A percentile compares a stretch with the other conserved stretches of the same genome.
Conservation (phyloP, 2,797 vertebrate genomes). For the Micropoecilia bifurca region DNA sequence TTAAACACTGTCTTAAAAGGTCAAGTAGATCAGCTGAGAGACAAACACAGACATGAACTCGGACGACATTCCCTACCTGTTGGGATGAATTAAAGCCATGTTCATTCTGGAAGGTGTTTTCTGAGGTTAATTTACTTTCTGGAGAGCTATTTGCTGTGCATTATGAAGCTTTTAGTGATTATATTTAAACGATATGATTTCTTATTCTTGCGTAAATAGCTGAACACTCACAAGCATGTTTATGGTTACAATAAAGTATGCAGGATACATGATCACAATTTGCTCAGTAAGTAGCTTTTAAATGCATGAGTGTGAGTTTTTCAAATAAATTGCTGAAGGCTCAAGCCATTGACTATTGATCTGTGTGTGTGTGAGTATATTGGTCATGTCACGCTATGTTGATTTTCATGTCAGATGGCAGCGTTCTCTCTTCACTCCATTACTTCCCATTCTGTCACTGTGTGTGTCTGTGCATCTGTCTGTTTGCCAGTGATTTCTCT, state of each 20-base stretch:
- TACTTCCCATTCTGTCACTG: constrained; percentile 67
- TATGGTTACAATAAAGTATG: constrained; percentile 10
- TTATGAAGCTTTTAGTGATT: neutral
- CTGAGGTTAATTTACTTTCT: neutral
- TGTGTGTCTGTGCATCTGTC: constrained; percentile 34
- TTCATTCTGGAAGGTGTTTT: neutral
- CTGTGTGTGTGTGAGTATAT: constrained; percentile 49
- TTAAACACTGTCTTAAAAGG: constrained; percentile 59
- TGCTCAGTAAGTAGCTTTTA: constrained; percentile 1
- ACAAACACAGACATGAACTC: neutral
- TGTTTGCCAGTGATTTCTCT: constrained; percentile 46
- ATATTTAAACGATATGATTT: neutral
- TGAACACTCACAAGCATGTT: neutral
- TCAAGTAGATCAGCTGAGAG: constrained; percentile 47
- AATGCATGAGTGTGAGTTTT: constrained; percentile 15
- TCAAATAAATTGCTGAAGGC: constrained; percentile 41
- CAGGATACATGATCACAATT: constrained; percentile 16
- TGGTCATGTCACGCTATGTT: constrained; percentile 72
- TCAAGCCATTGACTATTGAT: constrained; percentile 66
- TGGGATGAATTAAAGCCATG: neutral
- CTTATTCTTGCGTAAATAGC: neutral
- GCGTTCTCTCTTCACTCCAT: constrained; percentile 72
- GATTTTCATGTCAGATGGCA: constrained; percentile 76
- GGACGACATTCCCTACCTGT: neutral
- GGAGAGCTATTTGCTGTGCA: neutral